Evolutionary conservation across 2,888 invertebrate genomes (phyloP).

Genomic region (Sussaba pulchella): DNA sequence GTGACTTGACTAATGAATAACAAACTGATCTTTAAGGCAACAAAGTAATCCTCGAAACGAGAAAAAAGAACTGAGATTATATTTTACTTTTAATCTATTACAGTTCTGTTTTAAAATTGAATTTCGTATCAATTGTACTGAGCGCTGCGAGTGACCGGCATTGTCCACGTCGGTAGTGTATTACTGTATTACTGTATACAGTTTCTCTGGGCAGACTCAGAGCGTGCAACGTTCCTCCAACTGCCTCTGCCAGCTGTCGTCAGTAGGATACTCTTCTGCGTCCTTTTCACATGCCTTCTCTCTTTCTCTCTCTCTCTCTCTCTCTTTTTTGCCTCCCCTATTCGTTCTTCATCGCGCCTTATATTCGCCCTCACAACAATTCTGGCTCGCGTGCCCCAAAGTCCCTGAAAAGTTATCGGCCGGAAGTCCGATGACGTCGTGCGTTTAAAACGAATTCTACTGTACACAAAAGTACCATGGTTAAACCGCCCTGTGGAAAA

Average conservation of each 20-base stretch:
- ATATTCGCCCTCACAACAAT: conserved; percentile 43
- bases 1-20: no score
- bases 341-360: conserved; percentile 41
- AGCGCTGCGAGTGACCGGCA: neutral
- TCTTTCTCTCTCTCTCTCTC: conserved; percentile 5
- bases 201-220: neutral
- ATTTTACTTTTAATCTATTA: conserved; percentile 20
- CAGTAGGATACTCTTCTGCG: conserved; percentile 63
- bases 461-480: neutral
- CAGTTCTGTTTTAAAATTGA: conserved; percentile 11
- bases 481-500: neutral
- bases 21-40: no score
- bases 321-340: conserved; percentile 7
- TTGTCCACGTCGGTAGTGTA: neutral
- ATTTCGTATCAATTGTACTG: neutral
- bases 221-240: conserved; percentile 52
- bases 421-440: conserved; percentile 63
- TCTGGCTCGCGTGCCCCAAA: conserved; percentile 52
- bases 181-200: neutral
- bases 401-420: conserved; percentile 50
- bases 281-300: conserved; percentile 44
- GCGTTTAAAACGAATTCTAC: conserved; percentile 41
- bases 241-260: conserved; percentile 71
- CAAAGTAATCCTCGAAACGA: no score
- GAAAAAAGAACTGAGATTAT: no score